Conservation (phyloP, 2,888 invertebrate species). For the Capitulum mitella region DNA sequence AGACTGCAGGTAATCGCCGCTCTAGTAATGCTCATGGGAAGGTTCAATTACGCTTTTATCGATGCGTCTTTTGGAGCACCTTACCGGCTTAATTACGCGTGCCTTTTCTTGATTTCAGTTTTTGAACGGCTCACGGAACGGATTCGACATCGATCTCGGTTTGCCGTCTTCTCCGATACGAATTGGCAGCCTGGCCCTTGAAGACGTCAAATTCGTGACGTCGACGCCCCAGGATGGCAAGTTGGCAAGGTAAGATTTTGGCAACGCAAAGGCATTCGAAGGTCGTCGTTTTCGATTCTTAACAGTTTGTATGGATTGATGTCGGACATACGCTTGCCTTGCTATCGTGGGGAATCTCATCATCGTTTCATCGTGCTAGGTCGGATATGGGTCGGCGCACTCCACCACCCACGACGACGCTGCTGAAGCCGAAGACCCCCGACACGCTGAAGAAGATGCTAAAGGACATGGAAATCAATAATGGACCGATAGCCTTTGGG, state of each 20-base stretch:
- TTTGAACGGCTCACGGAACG: constrained; percentile 21
- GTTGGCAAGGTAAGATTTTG: background rate
- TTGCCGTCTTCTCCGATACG: background rate
- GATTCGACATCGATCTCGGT: background rate
- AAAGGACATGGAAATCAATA: constrained; percentile 16
- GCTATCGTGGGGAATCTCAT: no score
- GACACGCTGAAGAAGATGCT: constrained; percentile 26
- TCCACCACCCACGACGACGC: background rate
- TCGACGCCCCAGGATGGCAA: constrained; percentile 6
- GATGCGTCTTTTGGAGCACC: no score
- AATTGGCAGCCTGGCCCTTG: background rate
- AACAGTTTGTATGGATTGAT: no score
- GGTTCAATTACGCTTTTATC: no score
- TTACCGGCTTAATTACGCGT: background rate
- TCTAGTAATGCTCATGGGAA: no score
- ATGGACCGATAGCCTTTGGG: background rate
- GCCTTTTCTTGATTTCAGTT: background rate
- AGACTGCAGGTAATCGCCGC: no score
- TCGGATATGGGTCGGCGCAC: constrained; percentile 1
- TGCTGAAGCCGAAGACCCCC: constrained; percentile 12
- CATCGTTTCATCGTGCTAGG: no score
- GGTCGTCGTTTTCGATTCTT: no score
- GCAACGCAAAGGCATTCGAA: no score
- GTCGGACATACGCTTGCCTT: no score
- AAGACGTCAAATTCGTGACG: constrained; percentile 9